phyloP scores from a whole-genome alignment of 2,797 vertebrate genomes.

The Protosalanx chinensis region DNA sequence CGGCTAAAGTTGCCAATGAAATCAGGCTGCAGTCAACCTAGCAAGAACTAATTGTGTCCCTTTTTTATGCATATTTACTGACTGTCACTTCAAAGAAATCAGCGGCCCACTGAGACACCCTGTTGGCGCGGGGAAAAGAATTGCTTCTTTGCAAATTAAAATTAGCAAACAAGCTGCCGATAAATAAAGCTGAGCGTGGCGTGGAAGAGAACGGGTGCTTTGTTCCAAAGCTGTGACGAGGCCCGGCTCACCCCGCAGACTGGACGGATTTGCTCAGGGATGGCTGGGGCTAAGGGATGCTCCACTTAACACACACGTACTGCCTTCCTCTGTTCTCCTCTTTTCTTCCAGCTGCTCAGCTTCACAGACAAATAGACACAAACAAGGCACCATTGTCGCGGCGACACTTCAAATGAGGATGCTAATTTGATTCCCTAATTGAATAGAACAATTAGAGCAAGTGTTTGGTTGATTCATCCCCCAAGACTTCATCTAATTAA shows the following conservation, averaged over 20 bases:
- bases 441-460: slow-evolving; percentile 80
- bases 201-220: slow-evolving; percentile 75
- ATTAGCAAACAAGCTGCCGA: slow-evolving; percentile 98
- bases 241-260: slow-evolving; percentile 48
- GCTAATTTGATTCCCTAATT: slow-evolving; percentile 80
- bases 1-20: slow-evolving; percentile 99
- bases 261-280: slow-evolving; percentile 67
- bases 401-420: slow-evolving; percentile 69
- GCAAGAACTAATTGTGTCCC: slow-evolving; percentile 96
- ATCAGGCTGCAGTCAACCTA: slow-evolving; percentile 97
- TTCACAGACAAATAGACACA: slow-evolving; percentile 73
- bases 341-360: slow-evolving; percentile 57
- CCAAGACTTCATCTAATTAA: slow-evolving; percentile 81
- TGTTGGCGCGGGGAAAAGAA: slow-evolving; percentile 82
- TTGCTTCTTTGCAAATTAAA: slow-evolving; percentile 98
- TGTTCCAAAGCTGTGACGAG: slow-evolving; percentile 78
- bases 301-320: slow-evolving; percentile 54
- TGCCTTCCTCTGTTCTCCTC: slow-evolving; percentile 46
- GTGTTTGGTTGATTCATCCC: slow-evolving; percentile 77
- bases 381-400: slow-evolving; percentile 73
- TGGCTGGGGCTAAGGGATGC: slow-evolving; percentile 66
- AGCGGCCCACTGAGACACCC: slow-evolving; percentile 94
- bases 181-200: slow-evolving; percentile 93
- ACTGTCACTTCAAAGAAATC: slow-evolving; percentile 99
- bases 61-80: slow-evolving; percentile 99